phyloP scores from a whole-genome alignment of 23 tunicate genomes.

The Diplosoma virens region DNA sequence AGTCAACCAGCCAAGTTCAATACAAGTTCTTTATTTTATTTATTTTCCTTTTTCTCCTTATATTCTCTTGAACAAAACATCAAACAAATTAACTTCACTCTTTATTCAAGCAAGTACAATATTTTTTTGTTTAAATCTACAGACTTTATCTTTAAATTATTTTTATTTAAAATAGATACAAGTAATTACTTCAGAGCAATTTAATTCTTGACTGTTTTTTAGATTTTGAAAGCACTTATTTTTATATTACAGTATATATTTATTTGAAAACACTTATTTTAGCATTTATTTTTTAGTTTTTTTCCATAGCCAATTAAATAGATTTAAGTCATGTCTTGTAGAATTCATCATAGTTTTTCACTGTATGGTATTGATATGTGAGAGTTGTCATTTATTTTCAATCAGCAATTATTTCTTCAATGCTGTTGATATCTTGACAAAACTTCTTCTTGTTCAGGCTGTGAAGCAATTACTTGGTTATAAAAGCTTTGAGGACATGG shows the following conservation, averaged over 20 bases:
- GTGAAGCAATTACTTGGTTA: conserved; percentile 26
- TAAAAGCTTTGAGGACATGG: conserved; percentile 1
- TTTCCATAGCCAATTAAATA: too few species aligned
- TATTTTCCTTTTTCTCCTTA: conserved; percentile 41
- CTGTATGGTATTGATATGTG: too few species aligned
- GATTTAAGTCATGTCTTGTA: too few species aligned
- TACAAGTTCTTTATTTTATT: conserved; percentile 13
- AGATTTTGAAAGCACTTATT: too few species aligned
- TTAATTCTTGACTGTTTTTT: too few species aligned
- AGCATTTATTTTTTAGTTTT: too few species aligned
- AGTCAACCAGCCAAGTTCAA: background rate
- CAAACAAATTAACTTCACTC: background rate
- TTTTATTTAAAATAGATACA: too few species aligned
- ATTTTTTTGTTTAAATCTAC: background rate
- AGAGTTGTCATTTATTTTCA: too few species aligned
- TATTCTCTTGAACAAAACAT: conserved; percentile 9
- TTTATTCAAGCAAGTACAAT: background rate
- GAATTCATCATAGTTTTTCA: too few species aligned
- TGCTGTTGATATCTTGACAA: background rate
- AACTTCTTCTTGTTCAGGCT: conserved; percentile 1
- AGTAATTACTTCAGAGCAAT: too few species aligned
- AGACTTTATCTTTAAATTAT: background rate
- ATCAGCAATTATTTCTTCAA: background rate
- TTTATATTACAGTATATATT: too few species aligned
- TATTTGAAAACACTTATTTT: too few species aligned